These are phyloP conservation scores for Myopa testacea DNA, from an alignment of 2,888 invertebrate species.

Conservation along the genomic window DNA sequence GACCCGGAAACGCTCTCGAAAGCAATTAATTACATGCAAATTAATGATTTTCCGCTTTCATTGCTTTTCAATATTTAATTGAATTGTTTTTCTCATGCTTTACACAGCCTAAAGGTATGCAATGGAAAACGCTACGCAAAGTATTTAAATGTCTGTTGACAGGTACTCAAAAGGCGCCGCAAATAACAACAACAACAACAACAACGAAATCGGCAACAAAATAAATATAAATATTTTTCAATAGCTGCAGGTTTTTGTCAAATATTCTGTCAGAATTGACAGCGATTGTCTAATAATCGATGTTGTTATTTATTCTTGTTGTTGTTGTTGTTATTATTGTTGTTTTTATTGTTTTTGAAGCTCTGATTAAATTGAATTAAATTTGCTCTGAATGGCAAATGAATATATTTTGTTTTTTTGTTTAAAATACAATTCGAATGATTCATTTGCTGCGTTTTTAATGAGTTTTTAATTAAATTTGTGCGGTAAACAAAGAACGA, in stretches of 20 bases:
- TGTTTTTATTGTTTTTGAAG: neutral
- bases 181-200: too few relatives aligned
- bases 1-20: neutral
- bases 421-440: neutral
- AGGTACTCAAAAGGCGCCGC: neutral
- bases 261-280: neutral
- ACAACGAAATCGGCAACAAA: too few relatives aligned
- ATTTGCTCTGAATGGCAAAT: neutral
- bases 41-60: conserved; percentile 34
- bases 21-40: conserved; percentile 27
- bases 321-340: neutral
- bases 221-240: conserved; percentile 16
- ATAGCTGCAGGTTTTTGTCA: neutral
- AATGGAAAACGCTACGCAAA: conserved; percentile 13
- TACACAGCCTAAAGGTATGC: conserved; percentile 36
- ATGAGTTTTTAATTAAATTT: conserved; percentile 14
- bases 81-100: conserved; percentile 28
- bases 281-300: neutral
- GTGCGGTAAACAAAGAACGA: neutral
- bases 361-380: neutral
- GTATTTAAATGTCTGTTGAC: neutral
- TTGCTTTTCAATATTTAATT: conserved; percentile 36
- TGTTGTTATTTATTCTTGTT: neutral
- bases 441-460: neutral
- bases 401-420: neutral